A percentile compares a stretch with the other conserved stretches of the same genome.
phyloP scores from a whole-genome alignment of 2,888 invertebrate genomes.

The Napeogenes sylphis region DNA sequence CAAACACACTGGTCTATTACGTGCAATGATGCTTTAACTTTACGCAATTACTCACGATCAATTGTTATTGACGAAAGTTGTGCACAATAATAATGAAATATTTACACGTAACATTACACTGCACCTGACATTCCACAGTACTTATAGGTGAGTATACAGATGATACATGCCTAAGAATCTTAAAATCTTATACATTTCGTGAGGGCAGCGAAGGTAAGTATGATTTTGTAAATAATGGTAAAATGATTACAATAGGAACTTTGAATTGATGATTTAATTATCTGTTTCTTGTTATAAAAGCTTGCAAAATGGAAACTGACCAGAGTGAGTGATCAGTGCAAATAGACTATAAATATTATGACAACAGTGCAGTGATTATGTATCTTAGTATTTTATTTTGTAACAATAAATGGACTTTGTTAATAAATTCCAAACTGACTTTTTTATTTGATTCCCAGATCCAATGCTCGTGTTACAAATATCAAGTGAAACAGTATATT shows the following conservation, averaged over 20 bases:
- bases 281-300: conserved; percentile 66
- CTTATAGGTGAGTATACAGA: conserved; percentile 48
- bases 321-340: conserved; percentile 60
- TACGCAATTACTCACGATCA: background rate
- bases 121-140: conserved; percentile 40
- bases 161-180: conserved; percentile 15
- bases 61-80: background rate
- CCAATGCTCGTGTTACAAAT: conserved; percentile 62
- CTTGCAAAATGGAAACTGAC: conserved; percentile 70
- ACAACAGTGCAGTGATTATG: conserved; percentile 54
- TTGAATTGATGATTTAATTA: conserved; percentile 40
- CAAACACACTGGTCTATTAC: conserved; percentile 12
- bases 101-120: background rate
- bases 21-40: conserved; percentile 1
- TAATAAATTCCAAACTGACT: conserved; percentile 60
- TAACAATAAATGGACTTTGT: conserved; percentile 45
- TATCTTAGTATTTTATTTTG: conserved; percentile 45
- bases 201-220: conserved; percentile 35
- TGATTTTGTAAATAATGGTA: conserved; percentile 18
- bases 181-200: conserved; percentile 18
- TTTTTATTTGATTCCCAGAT: conserved; percentile 63
- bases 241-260: conserved; percentile 24
- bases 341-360: conserved; percentile 46
- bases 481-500: conserved; percentile 33
- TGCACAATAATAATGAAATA: too few relatives aligned